phyloP scores from a whole-genome alignment of 2,888 invertebrate species.

The Oithona nana region DNA sequence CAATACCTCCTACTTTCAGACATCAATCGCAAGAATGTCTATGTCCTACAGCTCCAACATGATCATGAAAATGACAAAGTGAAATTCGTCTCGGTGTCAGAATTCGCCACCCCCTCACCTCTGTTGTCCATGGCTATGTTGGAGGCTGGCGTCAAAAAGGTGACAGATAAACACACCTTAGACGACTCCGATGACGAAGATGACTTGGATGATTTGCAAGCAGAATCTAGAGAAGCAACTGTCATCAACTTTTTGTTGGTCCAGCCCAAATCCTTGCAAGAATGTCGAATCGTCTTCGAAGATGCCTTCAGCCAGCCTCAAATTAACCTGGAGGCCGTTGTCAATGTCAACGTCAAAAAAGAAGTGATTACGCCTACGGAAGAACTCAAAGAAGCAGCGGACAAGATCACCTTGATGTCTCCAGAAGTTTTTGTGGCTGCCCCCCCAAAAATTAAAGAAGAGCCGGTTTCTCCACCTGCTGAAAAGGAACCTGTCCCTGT shows the following conservation, averaged over 20 bases:
- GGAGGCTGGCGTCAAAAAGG: constrained; percentile 38
- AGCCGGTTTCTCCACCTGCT: background rate
- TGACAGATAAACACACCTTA: background rate
- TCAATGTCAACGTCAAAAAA: no score
- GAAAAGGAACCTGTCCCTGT: background rate
- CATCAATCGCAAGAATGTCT: constrained; percentile 54
- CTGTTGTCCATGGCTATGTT: constrained; percentile 73
- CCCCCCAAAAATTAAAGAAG: background rate
- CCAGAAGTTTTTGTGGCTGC: background rate
- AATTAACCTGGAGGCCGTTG: background rate
- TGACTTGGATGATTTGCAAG: background rate
- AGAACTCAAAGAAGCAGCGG: background rate
- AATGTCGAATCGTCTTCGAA: constrained; percentile 44
- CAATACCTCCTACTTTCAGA: constrained; percentile 72
- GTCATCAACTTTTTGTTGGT: constrained; percentile 40
- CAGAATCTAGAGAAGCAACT: constrained; percentile 8
- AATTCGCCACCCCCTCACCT: constrained; percentile 67
- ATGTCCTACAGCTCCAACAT: constrained; percentile 48
- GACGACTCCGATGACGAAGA: constrained; percentile 4
- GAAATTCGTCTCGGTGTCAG: constrained; percentile 39
- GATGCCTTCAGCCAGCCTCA: constrained; percentile 20
- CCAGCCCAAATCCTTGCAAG: constrained; percentile 72
- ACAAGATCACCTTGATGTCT: constrained; percentile 6
- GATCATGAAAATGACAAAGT: constrained; percentile 38
- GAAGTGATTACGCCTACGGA: background rate